Evolutionary conservation across 2,113 vertebrate species (phyloP).

Genomic region (Proterorhinus semilunaris): DNA sequence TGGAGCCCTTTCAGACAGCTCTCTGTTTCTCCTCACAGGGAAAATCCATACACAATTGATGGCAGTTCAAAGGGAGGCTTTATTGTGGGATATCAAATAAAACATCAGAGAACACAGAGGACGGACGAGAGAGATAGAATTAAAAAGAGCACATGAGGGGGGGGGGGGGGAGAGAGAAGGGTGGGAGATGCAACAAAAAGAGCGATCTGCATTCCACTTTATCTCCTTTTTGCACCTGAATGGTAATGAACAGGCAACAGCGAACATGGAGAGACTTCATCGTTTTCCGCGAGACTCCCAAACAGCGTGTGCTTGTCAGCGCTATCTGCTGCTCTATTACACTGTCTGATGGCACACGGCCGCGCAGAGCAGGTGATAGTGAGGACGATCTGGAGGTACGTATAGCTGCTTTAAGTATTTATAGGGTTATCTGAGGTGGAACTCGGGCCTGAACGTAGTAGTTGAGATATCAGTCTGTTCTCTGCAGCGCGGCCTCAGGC

Average conservation of each 20-base stretch:
- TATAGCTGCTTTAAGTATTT: constrained; percentile 62
- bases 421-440: constrained; percentile 66
- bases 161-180: constrained; percentile 56
- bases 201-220: constrained; percentile 74
- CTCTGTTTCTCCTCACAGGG: constrained; percentile 77
- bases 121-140: constrained; percentile 60
- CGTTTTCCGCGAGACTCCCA: constrained; percentile 52
- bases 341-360: constrained; percentile 45
- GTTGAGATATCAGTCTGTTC: constrained; percentile 61
- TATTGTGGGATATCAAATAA: constrained; percentile 81
- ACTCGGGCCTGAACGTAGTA: constrained; percentile 44
- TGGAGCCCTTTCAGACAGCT: constrained; percentile 77
- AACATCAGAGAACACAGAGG: constrained; percentile 77
- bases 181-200: constrained; percentile 49
- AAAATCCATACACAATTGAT: constrained; percentile 81
- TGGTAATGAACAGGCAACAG: constrained; percentile 68
- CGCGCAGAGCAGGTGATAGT: constrained; percentile 47
- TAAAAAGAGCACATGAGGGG: constrained; percentile 61
- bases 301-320: constrained; percentile 62
- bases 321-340: constrained; percentile 70
- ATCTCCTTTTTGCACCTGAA: constrained; percentile 74
- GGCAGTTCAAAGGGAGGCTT: constrained; percentile 77
- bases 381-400: constrained; percentile 45
- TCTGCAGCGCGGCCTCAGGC: constrained; percentile 61
- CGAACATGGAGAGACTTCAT: constrained; percentile 59